These are phyloP conservation scores for Sylvilagus bachmani DNA, from an alignment of 2,113 vertebrate genomes.

Conservation along the genomic window DNA sequence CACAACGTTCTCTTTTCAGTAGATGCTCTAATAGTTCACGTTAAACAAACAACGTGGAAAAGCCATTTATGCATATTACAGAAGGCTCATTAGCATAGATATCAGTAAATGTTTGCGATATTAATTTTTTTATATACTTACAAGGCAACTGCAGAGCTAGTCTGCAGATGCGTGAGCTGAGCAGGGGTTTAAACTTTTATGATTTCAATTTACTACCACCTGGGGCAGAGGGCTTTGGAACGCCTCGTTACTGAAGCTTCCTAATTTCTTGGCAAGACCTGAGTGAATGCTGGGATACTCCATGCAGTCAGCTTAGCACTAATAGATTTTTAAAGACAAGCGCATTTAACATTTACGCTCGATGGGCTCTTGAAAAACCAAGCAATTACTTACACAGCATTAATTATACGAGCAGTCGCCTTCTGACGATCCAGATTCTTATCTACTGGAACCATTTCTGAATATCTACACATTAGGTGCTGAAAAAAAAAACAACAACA, in stretches of 20 bases:
- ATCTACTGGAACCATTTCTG: constrained; percentile 75
- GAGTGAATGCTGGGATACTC: constrained; percentile 33
- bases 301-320: constrained; percentile 55
- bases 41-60: constrained; percentile 51
- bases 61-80: constrained; percentile 22
- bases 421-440: constrained; percentile 83
- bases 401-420: constrained; percentile 84
- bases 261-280: constrained; percentile 61
- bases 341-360: constrained; percentile 49
- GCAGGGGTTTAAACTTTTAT: constrained; percentile 52
- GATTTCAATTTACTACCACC: constrained; percentile 58
- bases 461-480: constrained; percentile 85
- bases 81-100: constrained; percentile 54
- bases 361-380: constrained; percentile 62
- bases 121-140: constrained; percentile 66
- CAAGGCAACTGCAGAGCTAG: constrained; percentile 31
- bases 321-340: constrained; percentile 66
- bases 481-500: constrained; percentile 49
- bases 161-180: constrained; percentile 3
- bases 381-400: constrained; percentile 88
- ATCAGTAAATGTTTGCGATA: constrained; percentile 16
- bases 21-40: constrained; percentile 9
- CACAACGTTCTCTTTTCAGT: not conserved
- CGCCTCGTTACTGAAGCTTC: not conserved
- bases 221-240: constrained; percentile 65